Evolutionary conservation across 2,113 vertebrate genomes (phyloP), one percentile per base, ranked within the genome.

Genomic region (Chamaea fasciata): DNA sequence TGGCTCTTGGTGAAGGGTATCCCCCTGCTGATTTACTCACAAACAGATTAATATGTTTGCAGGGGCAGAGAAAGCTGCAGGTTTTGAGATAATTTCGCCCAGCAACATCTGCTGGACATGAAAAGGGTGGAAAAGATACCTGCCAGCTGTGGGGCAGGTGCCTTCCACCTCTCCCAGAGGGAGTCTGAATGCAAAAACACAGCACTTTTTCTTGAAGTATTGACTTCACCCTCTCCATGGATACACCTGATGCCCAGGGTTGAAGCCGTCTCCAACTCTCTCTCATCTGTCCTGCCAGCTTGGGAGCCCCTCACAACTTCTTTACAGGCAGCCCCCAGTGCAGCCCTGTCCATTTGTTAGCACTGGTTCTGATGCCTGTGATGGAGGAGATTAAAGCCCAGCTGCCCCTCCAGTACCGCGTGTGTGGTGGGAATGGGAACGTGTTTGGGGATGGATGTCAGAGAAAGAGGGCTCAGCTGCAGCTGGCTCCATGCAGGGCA

Each of bases 291-390:
- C 27, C 41, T 49, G 22, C 35, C 47, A 56, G 22, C 13, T 8
- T 4, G 0, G 30, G 10, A 3, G 3, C 8, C 23, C 19, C 39
- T 27, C 8, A 15, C 11, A 55, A 3, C 1, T 42, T 37, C 31
- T 46, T 33, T 28, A 14, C 13, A n/a, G 37, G 22, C 46, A 67
- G 15, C 39, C 49, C 28, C 44, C 13, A 64, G 75, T 30, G 59
- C 28, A 93, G 30, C 18, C n/a, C 64, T 44, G 30, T 20, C 3
- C 73, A 19, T 47, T 46, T 68, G 14, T 30, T 31, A 27, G 30
- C 28, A 17, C 9, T 22, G 31, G 6, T 41, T 23, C 68, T 55
- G 65, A 21, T 11, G 39, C 15, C 71, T 84, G 39, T 27, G 47
- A 16, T 6, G 23, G 13, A 65, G 64, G 41, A 50, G 26, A 42